Conservation (phyloP, 2,888 invertebrate species). For the Zaprionus lineosus region DNA sequence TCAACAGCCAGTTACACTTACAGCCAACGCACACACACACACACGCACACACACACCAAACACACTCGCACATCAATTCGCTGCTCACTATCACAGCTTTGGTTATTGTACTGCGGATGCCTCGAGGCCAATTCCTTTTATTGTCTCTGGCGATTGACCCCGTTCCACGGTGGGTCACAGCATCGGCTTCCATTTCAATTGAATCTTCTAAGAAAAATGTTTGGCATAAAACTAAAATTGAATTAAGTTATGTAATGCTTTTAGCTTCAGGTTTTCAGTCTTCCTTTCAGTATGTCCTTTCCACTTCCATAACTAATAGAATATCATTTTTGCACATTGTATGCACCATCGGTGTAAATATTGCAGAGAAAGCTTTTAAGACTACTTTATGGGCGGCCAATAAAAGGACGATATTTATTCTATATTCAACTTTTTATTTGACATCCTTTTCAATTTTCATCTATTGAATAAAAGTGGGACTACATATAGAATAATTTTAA, state of each 20-base stretch:
- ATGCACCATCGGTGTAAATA: conserved; percentile 1
- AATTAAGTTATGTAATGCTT: conserved; percentile 60
- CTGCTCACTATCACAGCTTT: not conserved
- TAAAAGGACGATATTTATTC: too few relatives aligned
- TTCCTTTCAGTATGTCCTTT: too few relatives aligned
- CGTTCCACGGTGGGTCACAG: conserved; percentile 47
- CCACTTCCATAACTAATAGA: conserved; percentile 33
- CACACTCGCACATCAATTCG: conserved; percentile 13
- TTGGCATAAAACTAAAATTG: conserved; percentile 37
- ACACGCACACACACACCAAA: conserved; percentile 33
- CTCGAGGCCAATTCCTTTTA: conserved; percentile 47
- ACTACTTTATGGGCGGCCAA: not conserved
- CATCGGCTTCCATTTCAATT: conserved; percentile 7
- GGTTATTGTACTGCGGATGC: conserved; percentile 8
- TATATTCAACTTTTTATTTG: too few relatives aligned
- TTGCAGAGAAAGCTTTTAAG: conserved; percentile 1
- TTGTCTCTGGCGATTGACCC: conserved; percentile 61
- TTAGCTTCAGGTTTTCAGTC: conserved; percentile 62
- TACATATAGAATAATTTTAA: too few relatives aligned
- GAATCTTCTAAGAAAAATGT: conserved; percentile 27
- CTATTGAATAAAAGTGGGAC: too few relatives aligned
- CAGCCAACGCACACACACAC: conserved; percentile 34
- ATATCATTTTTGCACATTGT: not conserved
- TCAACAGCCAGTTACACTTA: conserved; percentile 58
- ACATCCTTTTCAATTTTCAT: too few relatives aligned